Evolutionary conservation across 2,797 vertebrate species (phyloP), one percentile per base, ranked within the genome.

Genomic region (Rhinella marina): DNA sequence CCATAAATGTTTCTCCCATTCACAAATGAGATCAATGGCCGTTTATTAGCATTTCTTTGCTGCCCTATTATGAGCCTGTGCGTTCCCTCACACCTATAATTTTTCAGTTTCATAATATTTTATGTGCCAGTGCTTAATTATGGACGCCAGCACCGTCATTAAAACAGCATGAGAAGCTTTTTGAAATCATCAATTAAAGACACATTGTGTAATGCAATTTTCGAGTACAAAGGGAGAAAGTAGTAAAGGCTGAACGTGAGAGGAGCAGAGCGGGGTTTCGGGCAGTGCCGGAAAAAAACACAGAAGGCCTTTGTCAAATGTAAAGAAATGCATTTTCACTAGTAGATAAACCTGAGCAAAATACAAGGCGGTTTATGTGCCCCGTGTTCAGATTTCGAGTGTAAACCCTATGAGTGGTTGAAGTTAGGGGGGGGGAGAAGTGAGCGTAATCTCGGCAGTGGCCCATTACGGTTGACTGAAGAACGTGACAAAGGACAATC

Each of bases 41-140:
- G 23, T 85, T 85, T 85, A 89, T 89, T 82, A 82, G 54, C 70
- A 52, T 50, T 86, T 83, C 73, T 83, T 86, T 68, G 76, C 73
- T 52, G 84, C 50, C 50, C 79, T 76, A 82, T 82, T 82, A 78
- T 75, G 75, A 72, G 87, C 52, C 87, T 88, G 61, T 78, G 59
- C 80, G 27, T 72, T 82, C 84, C 88, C 79, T 64, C 68, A 89
- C 83, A 82, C 88, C 88, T 89, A 89, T 89, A 89, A 89, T 89
- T 86, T 89, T 68, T 61, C 41, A 64, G 78, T 86, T 89, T 86
- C 84, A 89, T 86, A 86, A 89, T 86, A 89, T 89, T 89, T 88
- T 88, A 89, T 79, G 84, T 86, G 88, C 72, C 50, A 86, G 61
- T 54, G 62, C 80, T 89, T 89, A 89, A 89, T 89, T 89, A 89